Conservation (phyloP, 2,113 vertebrate species). For the Lepus timidus region DNA sequence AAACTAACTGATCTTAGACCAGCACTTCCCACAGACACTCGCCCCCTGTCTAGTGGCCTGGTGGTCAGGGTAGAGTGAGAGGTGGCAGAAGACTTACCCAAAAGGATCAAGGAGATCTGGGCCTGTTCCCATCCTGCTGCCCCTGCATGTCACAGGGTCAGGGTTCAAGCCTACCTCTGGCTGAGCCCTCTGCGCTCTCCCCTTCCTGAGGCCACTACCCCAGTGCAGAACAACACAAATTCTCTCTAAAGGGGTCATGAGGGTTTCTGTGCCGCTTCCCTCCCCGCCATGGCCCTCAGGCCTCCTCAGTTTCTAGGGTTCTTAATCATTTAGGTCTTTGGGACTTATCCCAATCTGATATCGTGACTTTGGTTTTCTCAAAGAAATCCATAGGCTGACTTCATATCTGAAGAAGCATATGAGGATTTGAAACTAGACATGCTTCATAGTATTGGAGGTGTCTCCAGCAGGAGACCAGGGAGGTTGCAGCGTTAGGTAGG, state of each 20-base stretch:
- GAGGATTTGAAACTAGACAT: constrained; percentile 19
- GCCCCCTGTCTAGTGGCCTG: background rate
- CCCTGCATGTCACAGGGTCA: background rate
- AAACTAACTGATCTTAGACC: background rate
- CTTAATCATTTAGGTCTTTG: background rate
- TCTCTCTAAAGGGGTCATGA: background rate
- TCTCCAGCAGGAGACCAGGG: background rate
- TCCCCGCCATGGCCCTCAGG: background rate
- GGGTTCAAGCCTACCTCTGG: background rate
- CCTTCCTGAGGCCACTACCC: background rate
- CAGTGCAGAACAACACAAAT: background rate
- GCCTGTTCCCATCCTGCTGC: background rate
- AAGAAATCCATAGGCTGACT: background rate
- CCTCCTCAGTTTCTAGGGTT: background rate
- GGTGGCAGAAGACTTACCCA: background rate
- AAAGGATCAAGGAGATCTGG: background rate
- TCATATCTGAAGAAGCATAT: background rate
- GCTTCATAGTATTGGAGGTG: background rate
- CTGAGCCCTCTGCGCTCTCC: background rate
- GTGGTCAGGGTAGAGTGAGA: background rate
- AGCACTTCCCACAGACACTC: background rate
- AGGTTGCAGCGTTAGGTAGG: background rate
- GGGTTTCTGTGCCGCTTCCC: background rate
- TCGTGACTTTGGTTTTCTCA: constrained; percentile 37
- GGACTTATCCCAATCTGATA: background rate